Percentiles rank a stretch among this genome's conserved stretches.
phyloP scores from a whole-genome alignment of 2,797 vertebrate genomes.

The Scolopax bukidnonensis region DNA sequence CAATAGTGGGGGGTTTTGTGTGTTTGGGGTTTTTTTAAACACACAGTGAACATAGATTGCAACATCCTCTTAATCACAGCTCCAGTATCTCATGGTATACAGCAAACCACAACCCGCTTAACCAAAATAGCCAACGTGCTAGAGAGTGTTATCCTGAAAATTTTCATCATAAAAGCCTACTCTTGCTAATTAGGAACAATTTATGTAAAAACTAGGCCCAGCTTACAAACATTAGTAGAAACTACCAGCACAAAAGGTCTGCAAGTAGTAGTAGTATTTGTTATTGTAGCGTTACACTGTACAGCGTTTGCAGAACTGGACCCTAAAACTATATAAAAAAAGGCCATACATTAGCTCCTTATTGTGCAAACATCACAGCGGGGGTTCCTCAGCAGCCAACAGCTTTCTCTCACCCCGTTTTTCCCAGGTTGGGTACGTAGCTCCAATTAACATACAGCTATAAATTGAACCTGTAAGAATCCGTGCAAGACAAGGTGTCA shows the following conservation, averaged over 20 bases:
- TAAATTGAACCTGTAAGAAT: not conserved
- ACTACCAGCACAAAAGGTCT: not conserved
- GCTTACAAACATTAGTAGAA: not conserved
- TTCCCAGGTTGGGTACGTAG: not conserved
- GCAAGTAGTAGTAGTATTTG: not conserved
- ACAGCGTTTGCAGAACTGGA: not conserved
- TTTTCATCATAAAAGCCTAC: not conserved
- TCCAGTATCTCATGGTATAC: not conserved
- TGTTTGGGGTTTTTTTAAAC: not conserved
- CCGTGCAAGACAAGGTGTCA: not conserved
- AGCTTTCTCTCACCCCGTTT: not conserved
- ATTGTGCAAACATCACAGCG: fast-evolving
- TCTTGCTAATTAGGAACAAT: not conserved
- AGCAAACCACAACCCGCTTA: not conserved
- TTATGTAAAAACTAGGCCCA: not conserved
- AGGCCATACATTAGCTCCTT: not conserved
- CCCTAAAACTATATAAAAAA: not conserved
- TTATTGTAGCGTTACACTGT: not conserved
- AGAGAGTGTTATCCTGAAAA: not conserved
- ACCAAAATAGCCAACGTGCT: not conserved
- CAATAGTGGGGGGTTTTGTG: not conserved
- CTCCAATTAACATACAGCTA: not conserved
- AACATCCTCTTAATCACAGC: not conserved
- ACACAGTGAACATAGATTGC: not conserved
- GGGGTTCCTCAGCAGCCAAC: not conserved